Base-by-base conservation (phyloP, 2,113 vertebrate genomes). In the Larimichthys crocea region DNA sequence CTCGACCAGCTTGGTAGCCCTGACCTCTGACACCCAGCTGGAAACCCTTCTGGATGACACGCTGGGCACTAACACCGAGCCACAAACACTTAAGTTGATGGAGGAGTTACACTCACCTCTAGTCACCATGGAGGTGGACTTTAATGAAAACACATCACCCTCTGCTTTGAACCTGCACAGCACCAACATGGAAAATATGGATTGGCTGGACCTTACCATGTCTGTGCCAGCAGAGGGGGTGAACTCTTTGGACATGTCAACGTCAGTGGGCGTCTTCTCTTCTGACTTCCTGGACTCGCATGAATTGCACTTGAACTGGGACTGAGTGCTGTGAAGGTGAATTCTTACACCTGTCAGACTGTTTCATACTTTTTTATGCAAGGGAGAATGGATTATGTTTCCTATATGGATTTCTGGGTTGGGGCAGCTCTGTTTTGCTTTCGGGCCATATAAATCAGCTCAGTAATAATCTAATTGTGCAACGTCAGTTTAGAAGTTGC, bases 181-280 rank as follows among this genome's bases (percentile, higher is more conserved):
- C 79, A 87, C 95, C 24, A 95, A 93, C 89, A 86, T 98, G 91
- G 97, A 99, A 92, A 97, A 95, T 82, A 99, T 99, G 98, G 98
- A 99, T 73, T 99, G 98, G 98, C 89, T 99, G 74, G 98, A 99
- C 87, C 95, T 99, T 26, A 97, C 97, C 40, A 95, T 98, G 94
- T 97, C 97, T 4, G 95, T 86, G 80, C 88, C 96, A 4, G 92
- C 95, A 0, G 96, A 96, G 0, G 96, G 96, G n/a, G 95, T 97
- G 82, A 96, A 96, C 48, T 93, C 97, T 5, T 94, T 98, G 88
- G 95, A 95, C 79, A 91, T 94, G 89, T 96, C 97, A 22, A 87
- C 90, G 2, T 80, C 86, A 1, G 86, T 75, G 80, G 87, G 82
- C 10, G 90, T 93, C 78, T 92, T 93, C 77, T 81, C 92, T 8